Base-by-base conservation (phyloP, 2,797 vertebrate species). In the Clarias platycephalus region DNA sequence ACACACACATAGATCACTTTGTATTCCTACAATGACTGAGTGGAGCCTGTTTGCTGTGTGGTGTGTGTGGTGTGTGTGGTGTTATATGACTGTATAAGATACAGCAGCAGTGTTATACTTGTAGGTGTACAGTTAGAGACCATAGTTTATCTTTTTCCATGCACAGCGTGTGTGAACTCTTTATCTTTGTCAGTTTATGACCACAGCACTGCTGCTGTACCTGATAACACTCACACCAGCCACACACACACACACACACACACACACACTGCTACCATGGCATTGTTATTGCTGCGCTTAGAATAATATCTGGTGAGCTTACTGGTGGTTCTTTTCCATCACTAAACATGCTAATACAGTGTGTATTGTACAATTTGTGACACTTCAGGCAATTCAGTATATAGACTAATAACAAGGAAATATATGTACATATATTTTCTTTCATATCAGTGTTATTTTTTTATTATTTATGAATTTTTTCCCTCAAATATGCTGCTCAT, bases 171-270 rank as follows among this genome's bases (percentile, higher is more conserved):
- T 6, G n/a, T 64, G 2, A 81, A 37, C 13, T 15, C 28, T 37
- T 81, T 68, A 68, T 81, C 66, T 81, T 70, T 70, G 63, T 37
- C 63, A 24, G 80, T 70, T 68, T 55, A 68, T 70, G 66, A 80
- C 40, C 49, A 64, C 60, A 63, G 44, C 60, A 18, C 37, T 64
- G 78, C 60, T 80, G 78, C 15, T 28, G 37, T 28, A 81, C 63
- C 49, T 77, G 63, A 79, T 62, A 62, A 70, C 40, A 31, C 81
- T 81, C 63, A 2, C 12, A 18, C 77, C 24, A 49, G 18, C 26
- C n/a, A 3, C 12, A 66, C 26, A 66, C 63, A 66, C 63, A 66
- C 63, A 12, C 7, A 28, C 12, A 31, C 62, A 53, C 37, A 1
- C 8, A 49, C n/a, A 66, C 60, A 26, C 77, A 10, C 16, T 77